Evolutionary conservation across 2,888 invertebrate genomes (phyloP).

Genomic region (Minunthozetes semirufus): DNA sequence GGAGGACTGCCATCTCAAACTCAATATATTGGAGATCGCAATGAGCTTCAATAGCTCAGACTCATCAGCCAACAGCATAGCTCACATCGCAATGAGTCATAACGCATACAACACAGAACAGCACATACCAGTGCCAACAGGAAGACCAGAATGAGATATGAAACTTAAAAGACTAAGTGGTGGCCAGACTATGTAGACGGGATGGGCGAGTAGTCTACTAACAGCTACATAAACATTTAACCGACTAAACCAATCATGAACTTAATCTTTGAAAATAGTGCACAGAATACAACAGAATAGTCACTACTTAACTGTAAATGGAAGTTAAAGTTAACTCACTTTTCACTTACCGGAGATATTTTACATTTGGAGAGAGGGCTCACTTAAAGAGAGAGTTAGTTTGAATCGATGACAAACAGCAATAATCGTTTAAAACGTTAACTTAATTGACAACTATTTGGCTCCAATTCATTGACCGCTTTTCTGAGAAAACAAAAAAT

Average conservation of each 20-base stretch:
- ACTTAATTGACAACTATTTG: constrained; percentile 21
- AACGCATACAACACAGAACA: not conserved
- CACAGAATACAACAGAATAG: not conserved
- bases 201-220: not conserved
- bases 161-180: constrained; percentile 16
- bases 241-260: constrained; percentile 12
- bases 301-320: not conserved
- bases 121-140: constrained; percentile 3
- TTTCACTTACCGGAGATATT: constrained; percentile 21
- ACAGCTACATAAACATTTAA: constrained; percentile 31
- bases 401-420: not conserved
- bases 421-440: constrained; percentile 1
- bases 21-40: not conserved
- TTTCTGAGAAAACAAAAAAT: not conserved
- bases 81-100: not conserved
- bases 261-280: not conserved
- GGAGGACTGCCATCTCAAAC: constrained; percentile 15
- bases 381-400: not conserved
- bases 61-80: not conserved
- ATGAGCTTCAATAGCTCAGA: not conserved
- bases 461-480: constrained; percentile 10
- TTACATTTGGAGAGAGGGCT: not conserved
- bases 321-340: constrained; percentile 1
- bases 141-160: constrained; percentile 25
- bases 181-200: not conserved